Evolutionary conservation across 2,113 vertebrate genomes (phyloP).

Genomic region (Malurus cyaneus): DNA sequence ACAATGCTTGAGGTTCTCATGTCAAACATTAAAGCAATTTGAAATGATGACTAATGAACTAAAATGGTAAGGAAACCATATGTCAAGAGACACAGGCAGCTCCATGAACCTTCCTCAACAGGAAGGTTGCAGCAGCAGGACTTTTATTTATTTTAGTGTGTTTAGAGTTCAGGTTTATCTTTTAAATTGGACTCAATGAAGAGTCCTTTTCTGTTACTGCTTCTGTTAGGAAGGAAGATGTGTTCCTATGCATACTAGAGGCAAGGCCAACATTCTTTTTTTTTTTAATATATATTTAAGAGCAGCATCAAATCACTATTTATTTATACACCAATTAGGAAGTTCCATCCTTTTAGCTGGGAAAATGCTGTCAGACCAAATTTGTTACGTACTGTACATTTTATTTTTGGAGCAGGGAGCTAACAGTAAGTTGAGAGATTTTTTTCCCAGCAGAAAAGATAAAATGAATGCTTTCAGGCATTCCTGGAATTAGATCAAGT

Average conservation of each 20-base stretch:
- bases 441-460: constrained; percentile 55
- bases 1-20: background rate
- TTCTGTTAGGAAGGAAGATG: background rate
- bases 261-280: background rate
- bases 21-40: background rate
- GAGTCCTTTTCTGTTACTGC: background rate
- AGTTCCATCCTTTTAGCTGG: constrained; percentile 34
- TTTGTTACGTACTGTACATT: constrained; percentile 28
- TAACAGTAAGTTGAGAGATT: constrained; percentile 15
- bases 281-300: background rate
- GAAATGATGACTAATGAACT: background rate
- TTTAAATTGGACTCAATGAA: background rate
- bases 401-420: constrained; percentile 51
- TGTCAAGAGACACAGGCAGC: background rate
- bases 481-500: constrained; percentile 43
- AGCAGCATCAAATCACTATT: background rate
- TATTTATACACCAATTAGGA: constrained; percentile 37
- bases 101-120: background rate
- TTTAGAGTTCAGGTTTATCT: background rate
- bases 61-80: background rate
- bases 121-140: background rate
- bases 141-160: background rate
- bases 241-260: background rate
- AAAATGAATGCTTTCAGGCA: constrained; percentile 1
- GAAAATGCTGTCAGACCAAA: constrained; percentile 49